These are phyloP conservation scores for Gavialis gangeticus DNA, from an alignment of 2,113 vertebrate species.

Conservation along the genomic window DNA sequence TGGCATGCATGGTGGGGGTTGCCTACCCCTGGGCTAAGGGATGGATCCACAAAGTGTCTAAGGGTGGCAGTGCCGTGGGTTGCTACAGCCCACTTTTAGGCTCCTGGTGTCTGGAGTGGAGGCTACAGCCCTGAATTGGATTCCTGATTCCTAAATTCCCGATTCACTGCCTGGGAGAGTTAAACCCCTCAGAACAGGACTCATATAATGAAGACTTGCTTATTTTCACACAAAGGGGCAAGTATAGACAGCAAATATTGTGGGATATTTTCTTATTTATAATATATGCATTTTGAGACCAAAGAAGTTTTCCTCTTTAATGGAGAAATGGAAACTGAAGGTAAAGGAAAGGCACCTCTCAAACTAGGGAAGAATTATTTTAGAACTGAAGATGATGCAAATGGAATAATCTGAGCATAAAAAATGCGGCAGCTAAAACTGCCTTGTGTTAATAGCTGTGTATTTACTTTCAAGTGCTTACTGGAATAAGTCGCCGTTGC, in stretches of 20 bases:
- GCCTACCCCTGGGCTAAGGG: too few relatives aligned
- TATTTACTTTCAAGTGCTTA: constrained; percentile 9
- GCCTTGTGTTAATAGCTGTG: not conserved
- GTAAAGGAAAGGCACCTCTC: not conserved
- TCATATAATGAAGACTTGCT: not conserved
- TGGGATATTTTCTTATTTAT: not conserved
- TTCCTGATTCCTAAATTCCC: too few relatives aligned
- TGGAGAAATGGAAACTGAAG: not conserved
- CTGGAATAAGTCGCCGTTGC: not conserved
- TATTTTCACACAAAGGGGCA: not conserved
- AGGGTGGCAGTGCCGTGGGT: too few relatives aligned
- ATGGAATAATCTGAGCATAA: not conserved
- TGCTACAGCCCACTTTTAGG: too few relatives aligned
- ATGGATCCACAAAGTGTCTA: too few relatives aligned
- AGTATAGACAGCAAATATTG: not conserved
- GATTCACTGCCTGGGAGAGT: too few relatives aligned
- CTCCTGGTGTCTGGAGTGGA: too few relatives aligned
- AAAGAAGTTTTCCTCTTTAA: not conserved
- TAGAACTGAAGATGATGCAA: not conserved
- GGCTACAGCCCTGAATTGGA: too few relatives aligned
- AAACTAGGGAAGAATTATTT: not conserved
- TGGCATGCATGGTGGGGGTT: too few relatives aligned
- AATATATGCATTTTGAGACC: not conserved
- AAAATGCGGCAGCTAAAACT: not conserved
- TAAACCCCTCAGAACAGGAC: too few relatives aligned